Evolutionary conservation across 2,797 vertebrate genomes (phyloP).

Genomic region (Hirundo rustica): DNA sequence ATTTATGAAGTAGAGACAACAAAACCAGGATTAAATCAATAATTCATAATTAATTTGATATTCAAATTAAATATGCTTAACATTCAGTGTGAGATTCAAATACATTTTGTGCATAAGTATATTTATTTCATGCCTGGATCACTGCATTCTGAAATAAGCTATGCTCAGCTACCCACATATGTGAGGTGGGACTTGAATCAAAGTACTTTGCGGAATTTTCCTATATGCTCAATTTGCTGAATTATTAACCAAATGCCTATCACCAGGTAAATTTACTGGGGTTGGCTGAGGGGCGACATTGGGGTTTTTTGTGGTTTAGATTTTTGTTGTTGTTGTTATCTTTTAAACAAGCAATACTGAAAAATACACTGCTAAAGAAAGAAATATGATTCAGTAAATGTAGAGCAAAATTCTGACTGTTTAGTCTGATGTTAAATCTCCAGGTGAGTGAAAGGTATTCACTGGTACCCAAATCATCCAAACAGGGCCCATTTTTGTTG

Average conservation of each 20-base stretch:
- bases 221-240: not conserved
- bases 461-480: not conserved
- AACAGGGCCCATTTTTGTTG: not conserved
- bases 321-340: not conserved
- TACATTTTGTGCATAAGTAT: constrained; percentile 24
- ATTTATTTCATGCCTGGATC: constrained; percentile 38
- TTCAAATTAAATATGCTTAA: constrained; percentile 25
- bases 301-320: not conserved
- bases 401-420: not conserved
- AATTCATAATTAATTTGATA: not conserved
- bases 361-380: not conserved
- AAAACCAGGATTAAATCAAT: not conserved
- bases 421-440: not conserved
- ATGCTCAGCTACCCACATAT: not conserved
- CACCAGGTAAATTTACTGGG: not conserved
- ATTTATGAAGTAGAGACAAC: not conserved
- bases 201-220: not conserved
- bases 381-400: not conserved
- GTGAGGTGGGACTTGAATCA: not conserved
- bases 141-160: not conserved
- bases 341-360: not conserved
- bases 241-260: not conserved
- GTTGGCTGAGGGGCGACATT: accelerated
- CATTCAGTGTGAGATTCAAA: constrained; percentile 36
- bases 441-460: not conserved